Conservation (phyloP, 2,113 vertebrate genomes). For the Baryphthengus martii region DNA sequence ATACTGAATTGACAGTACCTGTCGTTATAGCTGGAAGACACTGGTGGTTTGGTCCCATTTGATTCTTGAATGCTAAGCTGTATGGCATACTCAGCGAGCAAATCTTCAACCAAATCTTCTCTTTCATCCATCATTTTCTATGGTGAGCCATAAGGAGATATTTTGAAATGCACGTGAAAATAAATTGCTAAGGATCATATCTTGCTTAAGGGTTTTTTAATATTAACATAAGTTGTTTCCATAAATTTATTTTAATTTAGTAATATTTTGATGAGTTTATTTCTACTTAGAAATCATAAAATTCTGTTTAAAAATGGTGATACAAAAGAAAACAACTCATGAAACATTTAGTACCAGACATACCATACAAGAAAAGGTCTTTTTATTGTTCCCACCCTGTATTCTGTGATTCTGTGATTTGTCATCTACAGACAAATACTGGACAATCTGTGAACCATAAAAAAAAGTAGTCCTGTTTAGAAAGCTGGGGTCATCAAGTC, state of each 20-base stretch:
- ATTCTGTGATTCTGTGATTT: too few relatives aligned
- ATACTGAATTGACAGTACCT: conserved; percentile 67
- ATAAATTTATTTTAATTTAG: background rate
- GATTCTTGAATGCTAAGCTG: conserved; percentile 82
- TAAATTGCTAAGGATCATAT: background rate
- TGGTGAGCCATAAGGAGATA: background rate
- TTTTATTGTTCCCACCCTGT: background rate
- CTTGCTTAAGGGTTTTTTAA: background rate
- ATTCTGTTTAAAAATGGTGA: background rate
- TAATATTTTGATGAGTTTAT: background rate
- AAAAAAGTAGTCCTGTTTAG: background rate
- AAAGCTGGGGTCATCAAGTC: background rate
- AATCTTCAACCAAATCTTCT: conserved; percentile 76
- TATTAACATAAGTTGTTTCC: background rate
- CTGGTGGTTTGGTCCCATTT: conserved; percentile 45
- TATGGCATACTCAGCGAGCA: conserved; percentile 79
- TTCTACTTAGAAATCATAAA: background rate
- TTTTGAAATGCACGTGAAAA: background rate
- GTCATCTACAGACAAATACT: background rate
- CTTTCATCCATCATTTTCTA: conserved; percentile 70
- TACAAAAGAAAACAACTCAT: background rate
- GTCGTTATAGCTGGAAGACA: conserved; percentile 46
- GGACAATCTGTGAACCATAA: background rate
- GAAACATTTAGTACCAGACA: background rate
- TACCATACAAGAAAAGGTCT: background rate